A percentile compares a stretch with the other conserved stretches of the same genome.
Conservation (phyloP, 2,113 vertebrate genomes). For the Piprites chloris region DNA sequence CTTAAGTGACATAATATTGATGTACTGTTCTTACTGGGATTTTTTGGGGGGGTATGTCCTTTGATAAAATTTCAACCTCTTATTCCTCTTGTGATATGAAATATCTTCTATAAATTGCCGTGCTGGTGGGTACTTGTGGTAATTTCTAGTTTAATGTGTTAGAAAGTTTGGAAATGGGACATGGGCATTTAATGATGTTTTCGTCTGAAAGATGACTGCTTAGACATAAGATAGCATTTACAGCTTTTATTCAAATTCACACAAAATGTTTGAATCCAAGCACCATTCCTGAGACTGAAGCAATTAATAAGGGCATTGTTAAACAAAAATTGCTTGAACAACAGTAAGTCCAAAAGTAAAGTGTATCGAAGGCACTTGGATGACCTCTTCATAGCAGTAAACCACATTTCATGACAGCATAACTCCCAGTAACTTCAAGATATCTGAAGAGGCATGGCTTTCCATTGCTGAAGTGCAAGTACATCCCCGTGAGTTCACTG, state of each 20-base stretch:
- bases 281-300: not conserved
- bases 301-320: not conserved
- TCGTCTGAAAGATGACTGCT: not conserved
- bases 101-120: not conserved
- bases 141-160: not conserved
- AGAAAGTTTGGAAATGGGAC: not conserved
- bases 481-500: constrained; percentile 9
- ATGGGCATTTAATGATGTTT: not conserved
- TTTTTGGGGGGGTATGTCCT: not conserved
- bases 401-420: not conserved
- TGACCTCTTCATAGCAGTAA: constrained; percentile 10
- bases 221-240: not conserved
- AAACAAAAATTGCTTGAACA: not conserved
- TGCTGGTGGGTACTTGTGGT: not conserved
- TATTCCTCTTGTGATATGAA: not conserved
- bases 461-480: not conserved
- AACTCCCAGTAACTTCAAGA: constrained; percentile 9
- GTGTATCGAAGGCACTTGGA: not conserved
- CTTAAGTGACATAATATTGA: not conserved
- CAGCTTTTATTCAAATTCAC: not conserved
- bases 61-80: not conserved
- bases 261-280: not conserved
- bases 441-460: not conserved
- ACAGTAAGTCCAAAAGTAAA: not conserved
- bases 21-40: not conserved